Base-by-base conservation (phyloP, 1,140 invertebrate species). In the Phenacoccus solenopsis region DNA sequence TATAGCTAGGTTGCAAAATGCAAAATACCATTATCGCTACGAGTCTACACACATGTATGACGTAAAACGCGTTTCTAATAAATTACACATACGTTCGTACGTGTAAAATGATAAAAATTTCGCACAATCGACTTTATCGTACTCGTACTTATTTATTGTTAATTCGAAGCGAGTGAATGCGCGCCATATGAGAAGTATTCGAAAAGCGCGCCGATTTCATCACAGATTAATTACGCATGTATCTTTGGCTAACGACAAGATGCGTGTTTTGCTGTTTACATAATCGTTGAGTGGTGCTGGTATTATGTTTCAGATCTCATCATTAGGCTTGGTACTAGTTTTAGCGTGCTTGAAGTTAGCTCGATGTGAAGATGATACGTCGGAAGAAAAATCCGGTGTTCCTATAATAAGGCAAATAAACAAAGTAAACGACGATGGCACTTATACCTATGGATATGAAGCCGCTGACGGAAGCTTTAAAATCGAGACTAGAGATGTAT, bases 401-500 rank as follows among this genome's bases (percentile, higher is more conserved):
- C 80, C 83, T 10, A 87, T 86, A 72, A 78, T 86, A 28, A 90
- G 91, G 76, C 88, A 90, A 77, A 90, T 93, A 73, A 85, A 90
- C 71, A 84, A 87, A 77, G 80, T 90, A 0, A 92, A 92, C 75
- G 86, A 90, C 38, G 90, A 93, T 78, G 90, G 90, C 22, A 89
- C 88, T 0, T 93, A 91, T 75, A 91, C 90, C 0, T 90, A 89
- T 72, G 90, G 90, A 0, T 92, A 90, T 75, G 90, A 92, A 79
- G 89, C 89, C 1, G 88, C 86, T 67, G 90, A 91, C 78, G 90
- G 90, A 21, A 89, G 88, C 0, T 90, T 90, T 77, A 91, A 91
- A 79, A 88, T 91, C 70, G 90, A 93, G 79, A 92, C 88, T 73
- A 80, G 90, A 70, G 88, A 90, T 76, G 86, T 88, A 25, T 79